Evolutionary conservation across 2,113 vertebrate species (phyloP).

Genomic region (Anolis sagrei): DNA sequence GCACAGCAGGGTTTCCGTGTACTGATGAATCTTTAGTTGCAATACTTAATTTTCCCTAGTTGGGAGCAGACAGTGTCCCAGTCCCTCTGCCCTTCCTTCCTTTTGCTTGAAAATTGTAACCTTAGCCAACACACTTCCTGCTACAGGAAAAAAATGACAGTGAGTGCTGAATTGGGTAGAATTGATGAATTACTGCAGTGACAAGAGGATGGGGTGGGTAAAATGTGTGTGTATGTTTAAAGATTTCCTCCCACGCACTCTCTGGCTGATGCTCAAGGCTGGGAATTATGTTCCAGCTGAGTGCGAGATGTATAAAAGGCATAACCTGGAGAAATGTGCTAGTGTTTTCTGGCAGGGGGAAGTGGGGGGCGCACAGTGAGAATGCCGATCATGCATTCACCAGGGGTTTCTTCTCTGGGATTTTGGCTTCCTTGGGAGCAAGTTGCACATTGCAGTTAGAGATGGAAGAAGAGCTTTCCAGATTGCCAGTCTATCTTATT

Average conservation of each 20-base stretch:
- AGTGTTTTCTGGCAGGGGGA: neutral
- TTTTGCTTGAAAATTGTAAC: neutral
- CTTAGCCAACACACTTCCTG: neutral
- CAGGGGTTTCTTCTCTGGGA: neutral
- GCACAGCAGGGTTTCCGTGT: neutral
- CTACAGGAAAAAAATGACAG: neutral
- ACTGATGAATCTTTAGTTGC: neutral
- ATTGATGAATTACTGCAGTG: slow-evolving; percentile 23
- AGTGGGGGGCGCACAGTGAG: neutral
- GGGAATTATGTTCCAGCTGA: neutral
- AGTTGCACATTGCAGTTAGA: neutral
- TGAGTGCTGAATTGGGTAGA: neutral
- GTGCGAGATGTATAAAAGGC: neutral
- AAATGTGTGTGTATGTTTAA: neutral
- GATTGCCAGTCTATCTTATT: neutral
- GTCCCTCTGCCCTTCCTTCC: neutral
- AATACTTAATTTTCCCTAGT: neutral
- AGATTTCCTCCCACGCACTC: neutral
- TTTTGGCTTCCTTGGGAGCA: neutral
- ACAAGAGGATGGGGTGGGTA: neutral
- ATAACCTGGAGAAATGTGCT: neutral
- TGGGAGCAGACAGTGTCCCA: neutral
- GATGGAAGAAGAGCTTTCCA: neutral
- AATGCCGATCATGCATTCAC: neutral
- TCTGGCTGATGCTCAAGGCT: neutral